Percentiles rank a stretch among this genome's conserved stretches.
These are phyloP conservation scores for Cichladusa arquata DNA, from an alignment of 2,113 vertebrate species.

Conservation along the genomic window DNA sequence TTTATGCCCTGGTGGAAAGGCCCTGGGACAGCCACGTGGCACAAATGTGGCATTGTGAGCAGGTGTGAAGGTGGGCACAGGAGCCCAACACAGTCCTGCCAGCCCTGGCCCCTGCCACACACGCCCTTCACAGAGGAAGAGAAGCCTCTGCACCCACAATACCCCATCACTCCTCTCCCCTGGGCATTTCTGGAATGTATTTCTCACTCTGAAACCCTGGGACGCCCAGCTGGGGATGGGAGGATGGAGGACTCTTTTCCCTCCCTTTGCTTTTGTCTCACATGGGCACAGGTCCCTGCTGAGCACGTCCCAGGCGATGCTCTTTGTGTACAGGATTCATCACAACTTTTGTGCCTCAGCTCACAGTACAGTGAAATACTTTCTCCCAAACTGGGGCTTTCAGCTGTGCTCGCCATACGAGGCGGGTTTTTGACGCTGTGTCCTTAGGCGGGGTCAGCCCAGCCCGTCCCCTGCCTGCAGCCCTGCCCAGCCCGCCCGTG, in stretches of 20 bases:
- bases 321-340: neutral
- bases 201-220: fast-evolving
- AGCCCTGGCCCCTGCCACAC: neutral
- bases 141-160: neutral
- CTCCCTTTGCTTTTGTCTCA: neutral
- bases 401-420: neutral
- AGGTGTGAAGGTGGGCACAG: neutral
- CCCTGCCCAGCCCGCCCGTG: fast-evolving
- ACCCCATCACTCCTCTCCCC: neutral
- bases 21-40: fast-evolving
- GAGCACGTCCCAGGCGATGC: neutral
- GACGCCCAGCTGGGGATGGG: neutral
- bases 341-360: neutral
- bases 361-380: neutral
- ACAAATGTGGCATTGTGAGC: neutral
- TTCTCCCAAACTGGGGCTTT: neutral
- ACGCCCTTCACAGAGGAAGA: fast-evolving
- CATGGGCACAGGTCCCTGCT: neutral
- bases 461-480: neutral
- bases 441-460: neutral
- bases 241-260: neutral
- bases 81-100: neutral
- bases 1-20: neutral
- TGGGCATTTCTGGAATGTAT: neutral
- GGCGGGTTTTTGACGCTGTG: neutral